These are phyloP conservation scores for Cyprinodon tularosa DNA, from an alignment of 2,113 vertebrate species.

Conservation along the genomic window DNA sequence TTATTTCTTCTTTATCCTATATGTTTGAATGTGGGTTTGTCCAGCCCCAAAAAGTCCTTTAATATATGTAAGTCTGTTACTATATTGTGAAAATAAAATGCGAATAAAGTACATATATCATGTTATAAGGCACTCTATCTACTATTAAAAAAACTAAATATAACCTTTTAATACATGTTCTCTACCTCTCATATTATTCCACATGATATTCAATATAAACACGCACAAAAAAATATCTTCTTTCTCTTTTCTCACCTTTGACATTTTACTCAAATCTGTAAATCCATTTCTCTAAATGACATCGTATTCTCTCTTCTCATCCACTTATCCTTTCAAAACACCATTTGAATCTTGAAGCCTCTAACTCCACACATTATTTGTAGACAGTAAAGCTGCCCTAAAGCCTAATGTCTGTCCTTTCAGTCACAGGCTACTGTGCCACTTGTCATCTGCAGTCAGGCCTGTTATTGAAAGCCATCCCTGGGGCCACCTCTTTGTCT, in stretches of 20 bases:
- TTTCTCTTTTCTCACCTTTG: constrained; percentile 21
- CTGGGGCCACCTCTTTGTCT: constrained; percentile 63
- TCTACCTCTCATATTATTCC: constrained; percentile 14
- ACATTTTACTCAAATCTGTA: constrained; percentile 3
- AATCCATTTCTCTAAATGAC: constrained; percentile 15
- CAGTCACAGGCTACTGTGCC: constrained; percentile 46
- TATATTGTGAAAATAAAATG: neutral
- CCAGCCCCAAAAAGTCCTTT: neutral
- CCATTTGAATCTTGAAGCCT: neutral
- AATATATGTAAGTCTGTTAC: neutral
- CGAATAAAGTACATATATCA: neutral
- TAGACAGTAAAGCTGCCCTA: constrained; percentile 1
- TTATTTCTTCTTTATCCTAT: neutral
- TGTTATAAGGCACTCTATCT: neutral
- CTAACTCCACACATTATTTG: constrained; percentile 25
- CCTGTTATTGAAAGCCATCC: constrained; percentile 57
- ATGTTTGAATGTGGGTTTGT: neutral
- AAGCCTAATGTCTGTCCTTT: constrained; percentile 37
- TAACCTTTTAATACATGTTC: constrained; percentile 21
- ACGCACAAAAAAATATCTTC: constrained; percentile 33
- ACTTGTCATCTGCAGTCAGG: constrained; percentile 60
- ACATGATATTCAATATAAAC: constrained; percentile 27
- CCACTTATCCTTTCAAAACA: neutral
- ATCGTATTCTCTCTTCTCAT: constrained; percentile 4
- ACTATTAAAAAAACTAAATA: constrained; percentile 17